These are phyloP conservation scores for Colletes latitarsis DNA, from an alignment of 1,140 invertebrate species.

Conservation along the genomic window DNA sequence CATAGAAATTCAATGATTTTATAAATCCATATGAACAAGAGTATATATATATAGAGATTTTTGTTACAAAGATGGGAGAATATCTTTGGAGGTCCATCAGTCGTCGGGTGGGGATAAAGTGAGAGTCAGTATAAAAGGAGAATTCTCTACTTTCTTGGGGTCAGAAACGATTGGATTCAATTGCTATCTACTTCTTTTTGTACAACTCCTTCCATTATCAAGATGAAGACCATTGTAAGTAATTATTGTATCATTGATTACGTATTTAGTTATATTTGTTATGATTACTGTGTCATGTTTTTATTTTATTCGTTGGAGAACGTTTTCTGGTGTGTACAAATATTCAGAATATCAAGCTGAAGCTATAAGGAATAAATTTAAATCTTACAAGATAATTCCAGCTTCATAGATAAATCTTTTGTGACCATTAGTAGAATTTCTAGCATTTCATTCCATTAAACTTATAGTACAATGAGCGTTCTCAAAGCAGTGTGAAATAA, in stretches of 20 bases:
- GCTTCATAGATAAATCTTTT: no score
- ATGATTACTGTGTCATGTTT: neutral
- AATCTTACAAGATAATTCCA: no score
- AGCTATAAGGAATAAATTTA: no score
- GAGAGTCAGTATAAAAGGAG: slow-evolving; percentile 81
- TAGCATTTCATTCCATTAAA: no score
- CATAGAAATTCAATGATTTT: neutral
- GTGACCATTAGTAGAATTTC: no score
- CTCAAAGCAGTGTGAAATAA: no score
- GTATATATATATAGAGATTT: slow-evolving; percentile 37
- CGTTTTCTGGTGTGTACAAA: no score
- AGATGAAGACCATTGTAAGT: slow-evolving; percentile 38
- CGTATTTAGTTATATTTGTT: neutral
- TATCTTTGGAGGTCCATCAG: slow-evolving; percentile 53
- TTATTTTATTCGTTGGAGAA: neutral
- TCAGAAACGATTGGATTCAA: slow-evolving; percentile 70
- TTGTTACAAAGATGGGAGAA: slow-evolving; percentile 44
- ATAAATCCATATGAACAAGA: neutral
- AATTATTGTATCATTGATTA: neutral
- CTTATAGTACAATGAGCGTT: no score
- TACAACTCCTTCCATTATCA: neutral
- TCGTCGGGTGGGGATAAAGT: slow-evolving; percentile 75
- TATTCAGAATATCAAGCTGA: no score
- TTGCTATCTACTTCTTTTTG: slow-evolving; percentile 65
- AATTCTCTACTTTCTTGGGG: slow-evolving; percentile 77